Evolutionary conservation across 2,888 invertebrate genomes (phyloP).

Genomic region (Apamea crenata): DNA sequence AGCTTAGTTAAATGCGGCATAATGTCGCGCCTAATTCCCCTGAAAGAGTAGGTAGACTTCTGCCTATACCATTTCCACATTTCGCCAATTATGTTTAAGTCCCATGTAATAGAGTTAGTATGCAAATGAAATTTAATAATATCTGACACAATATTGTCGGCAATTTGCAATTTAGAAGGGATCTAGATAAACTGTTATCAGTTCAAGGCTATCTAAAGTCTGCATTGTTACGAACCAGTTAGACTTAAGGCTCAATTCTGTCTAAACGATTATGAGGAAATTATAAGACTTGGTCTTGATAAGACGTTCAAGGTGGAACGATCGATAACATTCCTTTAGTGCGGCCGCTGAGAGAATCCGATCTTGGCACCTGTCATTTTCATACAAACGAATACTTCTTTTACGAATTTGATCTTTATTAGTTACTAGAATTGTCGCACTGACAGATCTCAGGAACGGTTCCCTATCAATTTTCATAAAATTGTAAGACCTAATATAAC

Average conservation of each 20-base stretch:
- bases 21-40: too few species aligned
- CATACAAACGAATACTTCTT: too few species aligned
- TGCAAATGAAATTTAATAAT: slow-evolving; percentile 29
- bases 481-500: too few species aligned
- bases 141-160: slow-evolving; percentile 24
- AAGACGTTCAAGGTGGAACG: slow-evolving; percentile 3
- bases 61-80: not conserved
- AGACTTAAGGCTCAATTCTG: not conserved
- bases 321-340: not conserved
- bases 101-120: not conserved
- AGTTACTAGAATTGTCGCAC: too few species aligned
- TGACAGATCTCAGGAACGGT: too few species aligned
- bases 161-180: slow-evolving; percentile 45
- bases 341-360: too few species aligned
- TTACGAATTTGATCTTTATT: too few species aligned
- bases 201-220: slow-evolving; percentile 14
- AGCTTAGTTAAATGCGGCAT: not conserved
- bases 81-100: not conserved
- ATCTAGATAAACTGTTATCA: slow-evolving; percentile 26
- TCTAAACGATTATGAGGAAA: slow-evolving; percentile 24
- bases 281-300: slow-evolving; percentile 15
- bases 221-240: slow-evolving; percentile 20
- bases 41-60: not conserved
- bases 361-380: too few species aligned
- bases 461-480: too few species aligned